Evolutionary conservation across 2,888 invertebrate genomes (phyloP).

Genomic region (Campoletis raptor): DNA sequence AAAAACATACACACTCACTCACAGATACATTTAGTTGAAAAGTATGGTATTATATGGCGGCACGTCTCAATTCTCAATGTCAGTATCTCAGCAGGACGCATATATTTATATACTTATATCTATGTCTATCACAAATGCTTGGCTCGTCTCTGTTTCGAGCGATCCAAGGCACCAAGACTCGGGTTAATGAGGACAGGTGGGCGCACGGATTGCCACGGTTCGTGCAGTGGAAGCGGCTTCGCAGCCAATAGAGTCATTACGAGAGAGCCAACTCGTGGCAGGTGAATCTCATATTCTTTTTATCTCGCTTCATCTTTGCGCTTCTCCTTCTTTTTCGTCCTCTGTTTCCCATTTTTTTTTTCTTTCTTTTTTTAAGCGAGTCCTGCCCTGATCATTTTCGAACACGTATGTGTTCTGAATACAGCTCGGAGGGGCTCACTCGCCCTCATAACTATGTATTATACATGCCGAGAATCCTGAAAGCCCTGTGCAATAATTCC

Average conservation of each 20-base stretch:
- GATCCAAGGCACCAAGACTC: conserved; percentile 45
- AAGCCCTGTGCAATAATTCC: conserved; percentile 41
- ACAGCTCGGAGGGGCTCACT: not conserved
- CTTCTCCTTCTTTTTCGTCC: conserved; percentile 19
- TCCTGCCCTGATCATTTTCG: conserved; percentile 23
- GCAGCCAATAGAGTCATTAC: conserved; percentile 77
- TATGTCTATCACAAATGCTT: conserved; percentile 26
- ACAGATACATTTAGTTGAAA: conserved; percentile 1
- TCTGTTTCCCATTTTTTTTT: not conserved
- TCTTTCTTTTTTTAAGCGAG: conserved; percentile 9
- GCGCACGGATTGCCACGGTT: conserved; percentile 57
- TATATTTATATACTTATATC: conserved; percentile 16
- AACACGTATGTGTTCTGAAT: not conserved
- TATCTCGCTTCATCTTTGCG: conserved; percentile 45
- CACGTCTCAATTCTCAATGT: conserved; percentile 40
- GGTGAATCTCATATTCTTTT: conserved; percentile 73
- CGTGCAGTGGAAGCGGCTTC: conserved; percentile 37
- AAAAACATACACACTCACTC: not conserved
- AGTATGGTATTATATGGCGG: conserved; percentile 43
- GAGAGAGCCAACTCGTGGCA: conserved; percentile 67
- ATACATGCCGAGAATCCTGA: conserved; percentile 1
- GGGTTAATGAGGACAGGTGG: conserved; percentile 73
- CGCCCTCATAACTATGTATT: conserved; percentile 20
- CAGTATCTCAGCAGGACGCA: conserved; percentile 26
- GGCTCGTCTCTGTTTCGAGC: conserved; percentile 48